A percentile compares a stretch with the other conserved stretches of the same genome.
Conservation (phyloP, 1,140 invertebrate species). For the Panonychus citri region DNA sequence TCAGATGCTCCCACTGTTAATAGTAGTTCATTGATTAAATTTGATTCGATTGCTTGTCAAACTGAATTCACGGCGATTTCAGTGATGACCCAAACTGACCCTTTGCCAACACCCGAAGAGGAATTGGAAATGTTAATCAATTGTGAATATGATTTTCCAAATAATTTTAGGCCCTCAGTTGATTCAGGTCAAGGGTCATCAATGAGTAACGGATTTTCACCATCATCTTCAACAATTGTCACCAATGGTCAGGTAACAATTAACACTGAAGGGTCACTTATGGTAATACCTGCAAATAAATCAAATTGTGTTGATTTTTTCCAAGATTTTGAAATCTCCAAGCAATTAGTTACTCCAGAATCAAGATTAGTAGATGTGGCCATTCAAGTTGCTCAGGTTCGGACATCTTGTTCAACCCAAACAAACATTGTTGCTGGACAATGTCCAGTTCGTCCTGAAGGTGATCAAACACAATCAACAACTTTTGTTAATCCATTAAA, state of each 20-base stretch:
- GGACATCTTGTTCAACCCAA: not conserved
- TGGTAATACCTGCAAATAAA: not conserved
- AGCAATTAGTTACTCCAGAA: not conserved
- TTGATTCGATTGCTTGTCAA: not conserved
- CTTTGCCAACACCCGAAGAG: not conserved
- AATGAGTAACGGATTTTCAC: too few relatives aligned
- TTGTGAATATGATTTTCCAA: too few relatives aligned
- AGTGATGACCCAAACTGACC: not conserved
- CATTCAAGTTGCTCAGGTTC: not conserved
- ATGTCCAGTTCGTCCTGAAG: not conserved
- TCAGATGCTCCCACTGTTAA: not conserved
- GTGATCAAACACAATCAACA: not conserved
- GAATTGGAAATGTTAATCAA: not conserved
- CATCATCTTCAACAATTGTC: not conserved
- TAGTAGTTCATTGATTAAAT: not conserved
- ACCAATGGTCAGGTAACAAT: not conserved
- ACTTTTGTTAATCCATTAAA: not conserved
- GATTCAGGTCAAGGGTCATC: too few relatives aligned
- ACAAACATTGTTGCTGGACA: not conserved
- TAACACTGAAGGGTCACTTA: not conserved
- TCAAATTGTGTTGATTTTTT: not conserved
- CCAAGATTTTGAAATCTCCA: not conserved
- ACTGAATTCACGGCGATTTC: not conserved
- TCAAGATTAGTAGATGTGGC: not conserved
- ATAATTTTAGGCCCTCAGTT: too few relatives aligned